Percentiles rank a stretch among this genome's conserved stretches.
Conservation (phyloP, 2,797 vertebrate species). For the Choloepus didactylus region DNA sequence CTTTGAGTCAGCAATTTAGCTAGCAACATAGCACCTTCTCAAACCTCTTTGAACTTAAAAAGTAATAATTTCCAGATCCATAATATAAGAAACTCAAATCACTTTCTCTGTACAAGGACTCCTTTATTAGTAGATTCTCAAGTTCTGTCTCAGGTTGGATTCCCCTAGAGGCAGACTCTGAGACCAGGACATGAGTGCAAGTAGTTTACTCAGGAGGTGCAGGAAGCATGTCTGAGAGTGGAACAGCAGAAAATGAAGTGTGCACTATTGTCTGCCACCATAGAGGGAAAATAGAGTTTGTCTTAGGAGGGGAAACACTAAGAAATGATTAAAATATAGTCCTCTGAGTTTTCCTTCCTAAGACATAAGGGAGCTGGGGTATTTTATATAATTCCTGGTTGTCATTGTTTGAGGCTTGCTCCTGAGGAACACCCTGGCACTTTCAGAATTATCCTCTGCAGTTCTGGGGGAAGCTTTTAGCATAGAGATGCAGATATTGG, state of each 20-base stretch:
- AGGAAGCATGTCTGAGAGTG: background rate
- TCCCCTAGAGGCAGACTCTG: background rate
- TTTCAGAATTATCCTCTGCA: background rate
- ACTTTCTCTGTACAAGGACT: background rate
- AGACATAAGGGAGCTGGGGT: background rate
- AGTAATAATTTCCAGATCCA: background rate
- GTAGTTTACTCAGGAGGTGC: background rate
- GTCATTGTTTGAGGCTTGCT: background rate
- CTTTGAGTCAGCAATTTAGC: background rate
- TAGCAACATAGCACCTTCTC: background rate
- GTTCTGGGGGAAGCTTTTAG: background rate
- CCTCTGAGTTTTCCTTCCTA: background rate
- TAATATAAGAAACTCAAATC: background rate
- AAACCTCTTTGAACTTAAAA: conserved; percentile 1
- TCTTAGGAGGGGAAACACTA: background rate
- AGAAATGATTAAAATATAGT: background rate
- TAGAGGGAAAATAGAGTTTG: background rate
- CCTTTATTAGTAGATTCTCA: background rate
- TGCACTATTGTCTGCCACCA: background rate
- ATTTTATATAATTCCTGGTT: background rate
- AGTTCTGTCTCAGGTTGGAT: background rate
- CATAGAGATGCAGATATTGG: background rate
- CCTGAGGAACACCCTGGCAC: background rate
- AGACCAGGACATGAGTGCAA: background rate
- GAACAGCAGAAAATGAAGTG: background rate